Conservation (phyloP, 2,797 vertebrate genomes). For the Arctocebus calabarensis region DNA sequence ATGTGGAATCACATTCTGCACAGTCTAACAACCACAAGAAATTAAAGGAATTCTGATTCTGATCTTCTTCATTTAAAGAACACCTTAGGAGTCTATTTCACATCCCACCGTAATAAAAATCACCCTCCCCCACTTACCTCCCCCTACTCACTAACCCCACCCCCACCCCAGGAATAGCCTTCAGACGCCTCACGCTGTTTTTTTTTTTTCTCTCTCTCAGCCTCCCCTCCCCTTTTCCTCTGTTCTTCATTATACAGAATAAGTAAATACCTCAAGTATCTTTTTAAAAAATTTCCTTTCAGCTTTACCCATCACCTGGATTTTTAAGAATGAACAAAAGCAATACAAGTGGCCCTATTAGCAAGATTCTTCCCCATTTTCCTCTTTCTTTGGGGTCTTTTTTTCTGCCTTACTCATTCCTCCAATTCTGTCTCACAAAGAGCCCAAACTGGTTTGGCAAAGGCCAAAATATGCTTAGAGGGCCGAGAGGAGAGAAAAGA, state of each 20-base stretch:
- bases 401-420: background rate
- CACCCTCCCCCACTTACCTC: background rate
- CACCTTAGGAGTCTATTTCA: background rate
- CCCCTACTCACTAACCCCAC: background rate
- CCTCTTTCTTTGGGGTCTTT: background rate
- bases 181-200: background rate
- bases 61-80: background rate
- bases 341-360: background rate
- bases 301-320: background rate
- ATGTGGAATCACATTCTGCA: background rate
- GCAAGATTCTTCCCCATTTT: background rate
- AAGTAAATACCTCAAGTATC: background rate
- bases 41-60: background rate
- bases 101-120: background rate
- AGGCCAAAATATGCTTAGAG: background rate
- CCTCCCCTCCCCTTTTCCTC: background rate
- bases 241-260: background rate
- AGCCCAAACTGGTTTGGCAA: conserved; percentile 10
- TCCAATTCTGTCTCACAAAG: background rate
- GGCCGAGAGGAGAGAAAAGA: background rate
- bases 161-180: background rate
- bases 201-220: background rate
- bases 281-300: background rate
- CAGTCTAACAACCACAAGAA: background rate
- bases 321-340: background rate